phyloP scores from a whole-genome alignment of 1,140 invertebrate species.

The Dolichoris vasculosae region DNA sequence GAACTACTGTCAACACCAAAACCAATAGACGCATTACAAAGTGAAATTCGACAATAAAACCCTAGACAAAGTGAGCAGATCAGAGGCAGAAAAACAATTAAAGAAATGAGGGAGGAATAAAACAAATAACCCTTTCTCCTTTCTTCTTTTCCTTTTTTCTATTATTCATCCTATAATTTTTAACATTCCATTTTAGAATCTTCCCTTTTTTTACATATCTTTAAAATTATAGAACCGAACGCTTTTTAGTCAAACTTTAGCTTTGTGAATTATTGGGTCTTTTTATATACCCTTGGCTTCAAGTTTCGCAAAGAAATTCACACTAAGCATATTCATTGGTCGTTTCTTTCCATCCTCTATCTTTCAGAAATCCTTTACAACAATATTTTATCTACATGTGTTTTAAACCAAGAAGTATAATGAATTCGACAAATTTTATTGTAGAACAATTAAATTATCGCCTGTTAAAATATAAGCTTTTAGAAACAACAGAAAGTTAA shows the following conservation, averaged over 20 bases:
- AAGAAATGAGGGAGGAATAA: not conserved
- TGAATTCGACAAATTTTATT: too few relatives aligned
- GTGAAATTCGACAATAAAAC: conserved; percentile 60
- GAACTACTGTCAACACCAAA: not conserved
- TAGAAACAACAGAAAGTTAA: too few relatives aligned
- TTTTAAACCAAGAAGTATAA: not conserved
- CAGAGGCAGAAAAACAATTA: not conserved
- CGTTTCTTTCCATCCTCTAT: not conserved
- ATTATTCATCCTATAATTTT: too few relatives aligned
- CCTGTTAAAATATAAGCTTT: too few relatives aligned
- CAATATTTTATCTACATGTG: not conserved
- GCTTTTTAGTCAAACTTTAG: too few relatives aligned
- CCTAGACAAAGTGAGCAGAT: not conserved
- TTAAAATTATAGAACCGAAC: not conserved
- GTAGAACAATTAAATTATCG: too few relatives aligned
- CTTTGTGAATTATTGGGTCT: not conserved
- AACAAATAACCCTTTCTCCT: conserved; percentile 51
- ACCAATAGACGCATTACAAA: conserved; percentile 48
- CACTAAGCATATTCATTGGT: not conserved
- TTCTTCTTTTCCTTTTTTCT: not conserved
- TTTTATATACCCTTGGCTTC: not conserved
- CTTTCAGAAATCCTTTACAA: not conserved
- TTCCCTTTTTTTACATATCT: not conserved
- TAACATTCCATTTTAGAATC: not conserved
- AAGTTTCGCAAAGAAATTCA: not conserved